Evolutionary conservation across 23 tunicate genomes (phyloP).

Genomic region (Phallusia fumigata): DNA sequence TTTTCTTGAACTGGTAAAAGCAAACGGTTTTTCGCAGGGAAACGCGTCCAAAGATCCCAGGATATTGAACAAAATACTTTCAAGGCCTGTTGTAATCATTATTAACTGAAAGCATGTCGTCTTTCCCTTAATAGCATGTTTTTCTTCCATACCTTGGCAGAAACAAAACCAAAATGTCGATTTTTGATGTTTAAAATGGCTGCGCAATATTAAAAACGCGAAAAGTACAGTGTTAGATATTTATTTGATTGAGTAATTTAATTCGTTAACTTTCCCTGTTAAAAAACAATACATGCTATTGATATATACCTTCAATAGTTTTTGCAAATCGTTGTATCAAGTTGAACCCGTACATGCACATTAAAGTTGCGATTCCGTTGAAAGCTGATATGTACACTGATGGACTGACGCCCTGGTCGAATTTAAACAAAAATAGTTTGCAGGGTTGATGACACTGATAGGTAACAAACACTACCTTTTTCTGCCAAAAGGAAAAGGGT

Average conservation of each 20-base stretch:
- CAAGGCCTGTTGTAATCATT: slow-evolving; percentile 74
- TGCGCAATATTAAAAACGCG: too few relatives aligned
- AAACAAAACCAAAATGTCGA: too few relatives aligned
- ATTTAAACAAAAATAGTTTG: too few relatives aligned
- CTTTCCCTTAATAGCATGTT: slow-evolving; percentile 80
- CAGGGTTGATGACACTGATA: too few relatives aligned
- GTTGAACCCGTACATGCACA: slow-evolving; percentile 87
- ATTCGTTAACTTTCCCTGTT: neutral
- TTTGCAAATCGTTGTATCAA: slow-evolving; percentile 44
- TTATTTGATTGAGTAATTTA: too few relatives aligned
- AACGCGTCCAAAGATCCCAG: slow-evolving; percentile 49
- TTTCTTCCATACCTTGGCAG: slow-evolving; percentile 76
- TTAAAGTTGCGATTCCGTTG: slow-evolving; percentile 56
- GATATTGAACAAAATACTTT: slow-evolving; percentile 71
- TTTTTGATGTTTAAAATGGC: too few relatives aligned
- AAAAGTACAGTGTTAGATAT: too few relatives aligned
- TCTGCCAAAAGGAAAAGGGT: too few relatives aligned
- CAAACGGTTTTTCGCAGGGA: slow-evolving; percentile 68
- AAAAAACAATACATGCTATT: neutral
- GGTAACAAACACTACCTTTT: too few relatives aligned
- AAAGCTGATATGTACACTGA: slow-evolving; percentile 58
- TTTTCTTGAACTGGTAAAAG: slow-evolving; percentile 66
- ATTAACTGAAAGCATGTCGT: slow-evolving; percentile 68
- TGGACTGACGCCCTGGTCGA: slow-evolving; percentile 46
- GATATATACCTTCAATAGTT: slow-evolving; percentile 50